A percentile compares a stretch with the other conserved stretches of the same genome.
These are phyloP conservation scores for Heterochromis multidens DNA, from an alignment of 2,113 vertebrate genomes.

Conservation along the genomic window DNA sequence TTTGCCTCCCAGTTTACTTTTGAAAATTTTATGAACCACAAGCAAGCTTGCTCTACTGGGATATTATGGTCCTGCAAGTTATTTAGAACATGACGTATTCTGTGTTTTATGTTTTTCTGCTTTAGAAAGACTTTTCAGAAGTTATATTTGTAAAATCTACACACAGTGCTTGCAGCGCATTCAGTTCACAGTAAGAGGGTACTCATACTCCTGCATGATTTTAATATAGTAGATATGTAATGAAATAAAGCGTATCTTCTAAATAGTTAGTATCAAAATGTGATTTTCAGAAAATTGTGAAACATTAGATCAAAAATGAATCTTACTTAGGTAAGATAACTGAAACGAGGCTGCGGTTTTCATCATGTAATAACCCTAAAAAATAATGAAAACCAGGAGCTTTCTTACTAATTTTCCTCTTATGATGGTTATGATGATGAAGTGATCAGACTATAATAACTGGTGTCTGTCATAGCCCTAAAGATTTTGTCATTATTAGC, in stretches of 20 bases:
- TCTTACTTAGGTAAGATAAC: neutral
- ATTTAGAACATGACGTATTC: neutral
- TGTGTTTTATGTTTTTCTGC: neutral
- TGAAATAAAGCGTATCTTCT: neutral
- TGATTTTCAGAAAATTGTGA: neutral
- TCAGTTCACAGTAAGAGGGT: neutral
- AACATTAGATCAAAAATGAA: neutral
- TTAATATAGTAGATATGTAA: neutral
- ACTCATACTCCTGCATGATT: neutral
- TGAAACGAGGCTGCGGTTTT: neutral
- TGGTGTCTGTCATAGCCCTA: constrained; percentile 14
- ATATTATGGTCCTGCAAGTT: neutral
- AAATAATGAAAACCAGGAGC: neutral
- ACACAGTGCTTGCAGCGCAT: neutral
- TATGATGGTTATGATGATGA: neutral
- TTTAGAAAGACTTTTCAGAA: neutral
- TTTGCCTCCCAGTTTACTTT: neutral
- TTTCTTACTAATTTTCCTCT: neutral
- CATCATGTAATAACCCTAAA: neutral
- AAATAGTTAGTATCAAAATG: neutral
- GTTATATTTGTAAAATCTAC: too few relatives aligned
- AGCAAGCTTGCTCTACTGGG: neutral
- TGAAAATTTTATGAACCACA: neutral
- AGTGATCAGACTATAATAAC: constrained; percentile 19
- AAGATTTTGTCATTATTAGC: constrained; percentile 25